A percentile compares a stretch with the other conserved stretches of the same genome.
phyloP scores from a whole-genome alignment of 2,113 vertebrate species.

The Cinclus mexicanus region DNA sequence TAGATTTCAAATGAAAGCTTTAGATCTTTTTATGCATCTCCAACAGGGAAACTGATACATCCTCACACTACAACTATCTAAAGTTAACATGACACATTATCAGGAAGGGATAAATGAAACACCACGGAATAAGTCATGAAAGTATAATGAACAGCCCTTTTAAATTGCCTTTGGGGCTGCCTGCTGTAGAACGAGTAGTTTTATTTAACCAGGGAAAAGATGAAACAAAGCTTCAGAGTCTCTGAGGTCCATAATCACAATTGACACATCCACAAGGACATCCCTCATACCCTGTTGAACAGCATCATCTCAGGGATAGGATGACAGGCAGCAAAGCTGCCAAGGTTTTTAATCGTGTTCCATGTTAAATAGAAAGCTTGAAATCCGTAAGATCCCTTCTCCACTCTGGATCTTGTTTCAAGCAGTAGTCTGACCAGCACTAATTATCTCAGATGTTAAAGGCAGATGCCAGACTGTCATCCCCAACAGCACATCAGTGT shows the following conservation, averaged over 20 bases:
- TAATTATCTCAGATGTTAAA: background rate
- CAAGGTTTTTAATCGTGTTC: background rate
- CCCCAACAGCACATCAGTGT: background rate
- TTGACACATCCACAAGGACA: background rate
- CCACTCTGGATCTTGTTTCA: background rate
- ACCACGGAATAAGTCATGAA: background rate
- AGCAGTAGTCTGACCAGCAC: background rate
- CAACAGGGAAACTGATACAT: background rate
- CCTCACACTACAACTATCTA: background rate
- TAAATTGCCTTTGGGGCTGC: background rate
- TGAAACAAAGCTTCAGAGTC: background rate
- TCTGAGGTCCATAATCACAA: background rate
- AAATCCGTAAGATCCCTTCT: background rate
- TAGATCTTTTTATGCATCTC: background rate
- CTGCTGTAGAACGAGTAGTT: background rate
- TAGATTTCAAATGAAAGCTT: constrained; percentile 2
- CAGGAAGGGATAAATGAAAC: background rate
- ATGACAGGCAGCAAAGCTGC: background rate
- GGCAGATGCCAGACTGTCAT: background rate
- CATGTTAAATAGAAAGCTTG: background rate
- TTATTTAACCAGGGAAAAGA: constrained; percentile 7
- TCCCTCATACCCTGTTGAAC: background rate
- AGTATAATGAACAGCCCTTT: background rate
- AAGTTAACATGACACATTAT: background rate
- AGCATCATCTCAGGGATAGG: background rate